phyloP scores from a whole-genome alignment of 1,140 invertebrate genomes.

The Grapholita molesta region DNA sequence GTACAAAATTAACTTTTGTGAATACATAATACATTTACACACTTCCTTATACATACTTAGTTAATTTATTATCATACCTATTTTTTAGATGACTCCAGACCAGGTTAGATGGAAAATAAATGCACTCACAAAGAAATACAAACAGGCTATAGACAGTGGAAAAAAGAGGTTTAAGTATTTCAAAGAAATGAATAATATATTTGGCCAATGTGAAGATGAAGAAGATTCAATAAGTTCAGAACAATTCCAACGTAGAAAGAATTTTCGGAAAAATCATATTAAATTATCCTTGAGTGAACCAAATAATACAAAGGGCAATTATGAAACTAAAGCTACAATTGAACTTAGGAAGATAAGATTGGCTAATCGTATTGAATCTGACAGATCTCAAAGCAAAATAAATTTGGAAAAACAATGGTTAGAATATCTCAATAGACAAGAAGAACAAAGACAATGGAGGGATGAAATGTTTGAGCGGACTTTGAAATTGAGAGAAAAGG shows the following conservation, averaged over 20 bases:
- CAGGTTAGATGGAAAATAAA: conserved; percentile 49
- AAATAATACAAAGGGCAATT: not conserved
- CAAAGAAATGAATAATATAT: conserved; percentile 44
- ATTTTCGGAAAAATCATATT: conserved; percentile 21
- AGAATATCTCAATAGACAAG: conserved; percentile 41
- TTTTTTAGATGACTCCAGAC: conserved; percentile 40
- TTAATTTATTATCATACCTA: not conserved
- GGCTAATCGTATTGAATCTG: conserved; percentile 43
- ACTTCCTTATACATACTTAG: too few relatives aligned
- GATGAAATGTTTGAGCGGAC: conserved; percentile 37
- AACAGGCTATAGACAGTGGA: conserved; percentile 38
- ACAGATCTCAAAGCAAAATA: conserved; percentile 41
- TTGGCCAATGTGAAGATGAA: conserved; percentile 40
- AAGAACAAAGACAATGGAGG: conserved; percentile 31
- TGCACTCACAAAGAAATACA: conserved; percentile 46
- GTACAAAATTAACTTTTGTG: not conserved
- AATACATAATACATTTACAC: too few relatives aligned
- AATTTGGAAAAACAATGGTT: conserved; percentile 48
- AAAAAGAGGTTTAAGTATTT: conserved; percentile 45
- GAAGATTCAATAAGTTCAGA: conserved; percentile 33
- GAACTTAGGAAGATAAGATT: conserved; percentile 44
- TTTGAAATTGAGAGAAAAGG: conserved; percentile 37
- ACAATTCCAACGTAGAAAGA: conserved; percentile 30
- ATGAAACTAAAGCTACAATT: conserved; percentile 40
- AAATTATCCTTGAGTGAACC: conserved; percentile 6